phyloP scores from a whole-genome alignment of 2,113 vertebrate species.

The Oncorhynchus gorbuscha region DNA sequence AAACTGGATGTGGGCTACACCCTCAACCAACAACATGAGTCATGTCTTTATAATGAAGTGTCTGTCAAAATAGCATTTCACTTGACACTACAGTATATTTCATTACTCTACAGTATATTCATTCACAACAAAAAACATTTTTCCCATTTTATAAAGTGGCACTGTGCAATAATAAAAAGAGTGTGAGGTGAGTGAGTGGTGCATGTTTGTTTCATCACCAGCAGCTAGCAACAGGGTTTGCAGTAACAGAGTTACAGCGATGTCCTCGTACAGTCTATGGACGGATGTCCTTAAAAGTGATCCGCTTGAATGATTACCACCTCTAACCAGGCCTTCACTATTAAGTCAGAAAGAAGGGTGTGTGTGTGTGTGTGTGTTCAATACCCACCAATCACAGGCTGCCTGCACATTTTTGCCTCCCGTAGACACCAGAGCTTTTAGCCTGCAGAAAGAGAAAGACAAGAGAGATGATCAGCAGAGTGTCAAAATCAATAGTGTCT shows the following conservation, averaged over 20 bases:
- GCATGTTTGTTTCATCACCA: slow-evolving; percentile 17
- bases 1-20: neutral
- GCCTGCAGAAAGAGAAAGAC: slow-evolving; percentile 66
- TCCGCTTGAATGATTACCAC: slow-evolving; percentile 3
- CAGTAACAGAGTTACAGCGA: neutral
- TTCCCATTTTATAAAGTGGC: neutral
- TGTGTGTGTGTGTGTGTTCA: slow-evolving; percentile 53
- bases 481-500: slow-evolving; percentile 67
- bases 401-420: slow-evolving; percentile 96
- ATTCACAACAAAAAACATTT: neutral
- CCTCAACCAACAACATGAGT: neutral
- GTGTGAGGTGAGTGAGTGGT: neutral
- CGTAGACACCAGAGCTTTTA: slow-evolving; percentile 94
- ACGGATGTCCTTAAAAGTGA: neutral
- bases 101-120: too few relatives aligned
- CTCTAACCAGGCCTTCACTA: slow-evolving; percentile 6
- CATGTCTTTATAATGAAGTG: neutral
- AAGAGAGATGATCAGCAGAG: slow-evolving; percentile 50
- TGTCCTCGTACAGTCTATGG: too few relatives aligned
- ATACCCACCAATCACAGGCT: slow-evolving; percentile 97
- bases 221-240: slow-evolving; percentile 43
- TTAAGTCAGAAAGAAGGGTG: slow-evolving; percentile 22
- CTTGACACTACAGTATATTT: neutral
- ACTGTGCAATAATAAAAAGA: neutral
- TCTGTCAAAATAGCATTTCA: neutral